Evolutionary conservation across 1,140 invertebrate species (phyloP).

Genomic region (Bemisia tabaci): DNA sequence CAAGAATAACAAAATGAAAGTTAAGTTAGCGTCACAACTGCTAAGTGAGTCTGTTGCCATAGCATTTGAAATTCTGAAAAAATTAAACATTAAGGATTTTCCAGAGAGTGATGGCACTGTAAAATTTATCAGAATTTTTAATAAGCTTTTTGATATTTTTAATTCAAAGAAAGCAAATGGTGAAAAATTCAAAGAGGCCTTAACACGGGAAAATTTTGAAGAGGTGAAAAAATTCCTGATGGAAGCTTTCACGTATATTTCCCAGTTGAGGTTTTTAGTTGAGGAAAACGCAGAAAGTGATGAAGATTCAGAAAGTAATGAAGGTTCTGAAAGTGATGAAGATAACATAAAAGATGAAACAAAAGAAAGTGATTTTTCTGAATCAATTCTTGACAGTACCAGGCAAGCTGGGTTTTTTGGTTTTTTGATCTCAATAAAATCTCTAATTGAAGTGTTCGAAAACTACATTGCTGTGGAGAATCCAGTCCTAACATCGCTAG

Average conservation of each 20-base stretch:
- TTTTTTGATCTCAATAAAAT: not conserved
- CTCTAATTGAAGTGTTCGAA: not conserved
- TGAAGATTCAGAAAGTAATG: not conserved
- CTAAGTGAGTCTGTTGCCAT: constrained; percentile 24
- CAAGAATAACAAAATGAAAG: constrained; percentile 27
- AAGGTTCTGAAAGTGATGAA: too few species aligned
- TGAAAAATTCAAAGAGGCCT: not conserved
- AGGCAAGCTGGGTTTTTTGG: not conserved
- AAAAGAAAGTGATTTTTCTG: too few species aligned
- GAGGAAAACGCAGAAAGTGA: not conserved
- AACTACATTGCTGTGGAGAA: not conserved
- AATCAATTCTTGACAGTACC: too few species aligned
- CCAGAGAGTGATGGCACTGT: not conserved
- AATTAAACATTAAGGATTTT: not conserved
- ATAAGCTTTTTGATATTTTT: not conserved
- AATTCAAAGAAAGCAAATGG: not conserved
- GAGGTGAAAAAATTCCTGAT: not conserved
- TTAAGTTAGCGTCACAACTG: constrained; percentile 25
- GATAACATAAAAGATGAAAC: too few species aligned
- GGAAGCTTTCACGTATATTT: not conserved
- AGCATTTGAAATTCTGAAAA: constrained; percentile 14
- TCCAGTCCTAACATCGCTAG: not conserved
- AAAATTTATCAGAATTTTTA: not conserved
- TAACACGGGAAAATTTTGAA: not conserved
- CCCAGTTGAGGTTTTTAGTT: not conserved